Conservation (phyloP, 2,113 vertebrate genomes). For the Propithecus coquereli region DNA sequence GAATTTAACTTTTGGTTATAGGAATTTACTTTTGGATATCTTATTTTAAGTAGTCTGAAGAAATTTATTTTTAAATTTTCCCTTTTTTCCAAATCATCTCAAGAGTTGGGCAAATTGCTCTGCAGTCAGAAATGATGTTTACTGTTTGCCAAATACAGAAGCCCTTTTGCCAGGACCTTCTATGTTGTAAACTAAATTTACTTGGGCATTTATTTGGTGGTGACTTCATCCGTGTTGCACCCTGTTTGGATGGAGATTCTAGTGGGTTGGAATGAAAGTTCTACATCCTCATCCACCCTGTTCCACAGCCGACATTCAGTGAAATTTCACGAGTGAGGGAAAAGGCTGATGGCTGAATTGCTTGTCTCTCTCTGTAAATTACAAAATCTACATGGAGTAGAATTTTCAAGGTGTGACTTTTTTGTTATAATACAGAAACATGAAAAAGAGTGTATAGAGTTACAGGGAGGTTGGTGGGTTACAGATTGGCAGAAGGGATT, state of each 20-base stretch:
- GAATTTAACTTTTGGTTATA: not conserved
- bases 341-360: not conserved
- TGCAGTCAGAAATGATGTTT: not conserved
- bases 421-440: not conserved
- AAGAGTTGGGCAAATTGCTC: not conserved
- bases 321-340: not conserved
- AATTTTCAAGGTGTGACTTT: not conserved
- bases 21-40: not conserved
- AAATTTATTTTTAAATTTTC: not conserved
- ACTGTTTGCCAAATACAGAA: not conserved
- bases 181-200: not conserved
- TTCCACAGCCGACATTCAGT: not conserved
- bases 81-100: not conserved
- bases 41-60: conserved; percentile 18
- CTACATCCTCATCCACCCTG: not conserved
- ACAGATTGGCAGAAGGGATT: not conserved
- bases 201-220: not conserved
- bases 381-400: not conserved
- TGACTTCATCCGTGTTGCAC: not conserved
- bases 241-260: not conserved
- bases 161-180: not conserved
- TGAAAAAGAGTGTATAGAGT: not conserved
- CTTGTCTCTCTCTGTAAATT: not conserved
- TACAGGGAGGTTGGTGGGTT: not conserved
- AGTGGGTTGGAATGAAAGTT: not conserved